These are phyloP conservation scores for Myanophis thanlyinensis DNA, from an alignment of 2,113 vertebrate species.

Conservation along the genomic window DNA sequence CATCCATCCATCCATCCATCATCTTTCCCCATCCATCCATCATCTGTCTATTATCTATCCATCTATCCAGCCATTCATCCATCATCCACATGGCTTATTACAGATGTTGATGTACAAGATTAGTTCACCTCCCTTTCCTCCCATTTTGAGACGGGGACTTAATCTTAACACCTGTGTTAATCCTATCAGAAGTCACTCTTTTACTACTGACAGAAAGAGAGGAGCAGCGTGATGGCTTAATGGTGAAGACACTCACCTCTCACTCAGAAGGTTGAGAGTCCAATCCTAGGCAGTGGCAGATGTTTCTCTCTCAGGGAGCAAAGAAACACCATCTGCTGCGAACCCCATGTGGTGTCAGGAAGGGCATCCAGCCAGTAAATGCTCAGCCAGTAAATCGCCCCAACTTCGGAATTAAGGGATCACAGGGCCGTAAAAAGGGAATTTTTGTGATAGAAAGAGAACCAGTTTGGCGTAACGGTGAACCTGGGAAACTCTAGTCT, in stretches of 20 bases:
- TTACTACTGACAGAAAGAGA: background rate
- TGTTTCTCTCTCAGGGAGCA: background rate
- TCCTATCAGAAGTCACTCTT: background rate
- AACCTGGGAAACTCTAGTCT: background rate
- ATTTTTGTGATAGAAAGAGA: background rate
- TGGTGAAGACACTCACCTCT: background rate
- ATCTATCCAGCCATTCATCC: background rate
- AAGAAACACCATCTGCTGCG: background rate
- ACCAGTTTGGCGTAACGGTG: background rate
- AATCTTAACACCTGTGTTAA: background rate
- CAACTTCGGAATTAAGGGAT: background rate
- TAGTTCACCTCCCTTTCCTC: background rate
- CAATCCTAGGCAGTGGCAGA: background rate
- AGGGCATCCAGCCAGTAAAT: background rate
- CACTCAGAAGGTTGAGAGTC: background rate
- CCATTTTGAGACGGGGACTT: background rate
- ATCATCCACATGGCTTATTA: background rate
- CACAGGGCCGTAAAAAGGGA: background rate
- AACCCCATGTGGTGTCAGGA: background rate
- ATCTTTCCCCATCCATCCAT: too few species aligned
- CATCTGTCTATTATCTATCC: too few species aligned
- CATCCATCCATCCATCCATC: too few species aligned
- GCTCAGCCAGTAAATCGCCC: background rate
- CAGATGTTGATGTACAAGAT: background rate
- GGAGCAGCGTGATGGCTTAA: background rate